A percentile compares a stretch with the other conserved stretches of the same genome.
phyloP scores from a whole-genome alignment of 2,888 invertebrate genomes.

The Spilosoma lubricipeda region DNA sequence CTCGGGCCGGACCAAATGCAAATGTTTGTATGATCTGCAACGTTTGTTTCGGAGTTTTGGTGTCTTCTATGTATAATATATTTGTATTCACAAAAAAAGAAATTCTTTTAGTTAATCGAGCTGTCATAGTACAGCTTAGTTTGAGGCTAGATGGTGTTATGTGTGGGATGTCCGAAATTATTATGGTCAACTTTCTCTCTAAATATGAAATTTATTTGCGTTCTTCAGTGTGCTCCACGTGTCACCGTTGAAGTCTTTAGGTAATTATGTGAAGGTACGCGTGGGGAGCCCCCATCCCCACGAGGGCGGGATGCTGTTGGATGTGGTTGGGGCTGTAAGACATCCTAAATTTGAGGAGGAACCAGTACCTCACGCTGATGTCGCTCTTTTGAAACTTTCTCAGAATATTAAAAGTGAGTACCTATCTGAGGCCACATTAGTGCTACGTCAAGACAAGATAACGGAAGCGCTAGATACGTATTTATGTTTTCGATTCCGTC shows the following conservation, averaged over 20 bases:
- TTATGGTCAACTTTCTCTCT: neutral
- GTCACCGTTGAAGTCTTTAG: conserved; percentile 70
- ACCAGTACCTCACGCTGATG: conserved; percentile 80
- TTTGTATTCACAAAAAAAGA: too few relatives aligned
- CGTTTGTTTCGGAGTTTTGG: too few relatives aligned
- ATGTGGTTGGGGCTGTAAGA: conserved; percentile 74
- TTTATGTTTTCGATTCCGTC: too few relatives aligned
- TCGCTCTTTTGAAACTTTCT: conserved; percentile 74
- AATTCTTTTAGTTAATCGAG: too few relatives aligned
- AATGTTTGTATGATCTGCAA: too few relatives aligned
- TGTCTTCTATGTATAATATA: too few relatives aligned
- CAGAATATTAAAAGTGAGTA: conserved; percentile 66
- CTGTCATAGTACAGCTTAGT: too few relatives aligned
- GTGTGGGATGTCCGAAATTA: too few relatives aligned
- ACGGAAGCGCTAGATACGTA: too few relatives aligned
- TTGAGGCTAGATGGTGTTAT: too few relatives aligned
- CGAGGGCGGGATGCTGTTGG: conserved; percentile 72
- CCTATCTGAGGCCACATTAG: neutral
- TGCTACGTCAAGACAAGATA: too few relatives aligned
- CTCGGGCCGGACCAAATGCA: too few relatives aligned
- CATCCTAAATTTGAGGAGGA: conserved; percentile 83
- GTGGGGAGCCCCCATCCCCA: conserved; percentile 72
- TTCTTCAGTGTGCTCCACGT: conserved; percentile 77
- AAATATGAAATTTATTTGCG: neutral
- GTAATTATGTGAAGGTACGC: conserved; percentile 75